These are phyloP conservation scores for Notodonta dromedarius DNA, from an alignment of 2,888 invertebrate species.

Conservation along the genomic window DNA sequence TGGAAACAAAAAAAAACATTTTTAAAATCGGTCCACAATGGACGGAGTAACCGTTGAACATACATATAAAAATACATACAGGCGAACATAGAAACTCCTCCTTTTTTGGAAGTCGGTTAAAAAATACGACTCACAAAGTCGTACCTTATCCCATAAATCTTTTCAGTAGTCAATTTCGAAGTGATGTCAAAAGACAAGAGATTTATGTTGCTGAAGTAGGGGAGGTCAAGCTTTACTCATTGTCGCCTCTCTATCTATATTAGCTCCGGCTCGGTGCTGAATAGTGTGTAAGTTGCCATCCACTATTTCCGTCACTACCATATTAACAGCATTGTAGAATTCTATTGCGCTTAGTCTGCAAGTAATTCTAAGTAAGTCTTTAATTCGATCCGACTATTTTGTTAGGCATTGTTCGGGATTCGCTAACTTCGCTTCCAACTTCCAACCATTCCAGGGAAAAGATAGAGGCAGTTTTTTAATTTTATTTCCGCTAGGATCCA, in stretches of 20 bases:
- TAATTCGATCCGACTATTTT: slow-evolving; percentile 24
- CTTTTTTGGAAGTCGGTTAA: no score
- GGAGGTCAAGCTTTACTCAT: slow-evolving; percentile 14
- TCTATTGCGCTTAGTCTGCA: slow-evolving; percentile 26
- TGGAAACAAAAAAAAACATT: no score
- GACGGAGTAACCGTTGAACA: no score
- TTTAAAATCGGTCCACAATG: no score
- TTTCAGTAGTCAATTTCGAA: slow-evolving; percentile 4
- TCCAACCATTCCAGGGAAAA: slow-evolving; percentile 18
- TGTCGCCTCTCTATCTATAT: slow-evolving; percentile 28
- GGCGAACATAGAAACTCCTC: no score
- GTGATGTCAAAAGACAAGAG: slow-evolving; percentile 12
- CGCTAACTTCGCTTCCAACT: slow-evolving; percentile 15
- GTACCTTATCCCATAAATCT: slow-evolving; percentile 2
- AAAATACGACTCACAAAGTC: background rate
- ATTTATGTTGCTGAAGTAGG: slow-evolving; percentile 23
- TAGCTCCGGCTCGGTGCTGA: slow-evolving; percentile 13
- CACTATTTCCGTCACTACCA: slow-evolving; percentile 13
- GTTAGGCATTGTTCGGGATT: slow-evolving; percentile 16
- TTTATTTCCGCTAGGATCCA: slow-evolving; percentile 7
- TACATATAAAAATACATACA: no score
- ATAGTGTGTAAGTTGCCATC: slow-evolving; percentile 8
- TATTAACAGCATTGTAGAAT: slow-evolving; percentile 29
- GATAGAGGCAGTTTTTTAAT: slow-evolving; percentile 12
- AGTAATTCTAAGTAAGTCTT: slow-evolving; percentile 30